Evolutionary conservation across 2,797 vertebrate species (phyloP).

Genomic region (Gouania willdenowi): DNA sequence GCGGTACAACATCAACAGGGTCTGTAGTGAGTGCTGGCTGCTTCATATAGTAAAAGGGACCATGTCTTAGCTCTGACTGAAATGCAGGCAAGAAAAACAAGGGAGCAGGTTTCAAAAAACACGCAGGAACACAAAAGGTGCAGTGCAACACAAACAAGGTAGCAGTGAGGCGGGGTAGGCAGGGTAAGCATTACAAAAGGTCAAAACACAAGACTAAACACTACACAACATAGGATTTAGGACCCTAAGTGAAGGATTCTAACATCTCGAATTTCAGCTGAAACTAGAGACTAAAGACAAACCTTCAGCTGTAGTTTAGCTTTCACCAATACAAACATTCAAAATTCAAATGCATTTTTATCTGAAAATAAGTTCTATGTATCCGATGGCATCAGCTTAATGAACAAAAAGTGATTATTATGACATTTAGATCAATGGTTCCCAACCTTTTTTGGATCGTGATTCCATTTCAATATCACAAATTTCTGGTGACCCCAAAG

Average conservation of each 20-base stretch:
- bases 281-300: conserved; percentile 9
- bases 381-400: too few species aligned
- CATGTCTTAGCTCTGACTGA: conserved; percentile 99
- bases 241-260: conserved; percentile 11
- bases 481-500: too few species aligned
- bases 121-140: conserved; percentile 78
- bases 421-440: too few species aligned
- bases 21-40: conserved; percentile 87
- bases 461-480: too few species aligned
- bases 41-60: conserved; percentile 99
- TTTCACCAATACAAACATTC: conserved; percentile 5
- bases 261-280: conserved; percentile 10
- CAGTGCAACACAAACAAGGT: conserved; percentile 72
- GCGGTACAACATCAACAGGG: conserved; percentile 99
- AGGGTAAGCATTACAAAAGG: conserved; percentile 41
- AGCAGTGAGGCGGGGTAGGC: conserved; percentile 55
- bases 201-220: conserved; percentile 26
- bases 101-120: conserved; percentile 94
- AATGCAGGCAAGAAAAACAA: conserved; percentile 97
- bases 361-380: too few species aligned
- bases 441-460: too few species aligned
- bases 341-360: too few species aligned
- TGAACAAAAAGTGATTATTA: too few species aligned
- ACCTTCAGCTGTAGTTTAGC: conserved; percentile 1
- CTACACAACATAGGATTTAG: too few species aligned